Percentiles rank a stretch among this genome's conserved stretches.
Conservation (phyloP, 2,888 invertebrate genomes). For the Limnephilus lunatus region DNA sequence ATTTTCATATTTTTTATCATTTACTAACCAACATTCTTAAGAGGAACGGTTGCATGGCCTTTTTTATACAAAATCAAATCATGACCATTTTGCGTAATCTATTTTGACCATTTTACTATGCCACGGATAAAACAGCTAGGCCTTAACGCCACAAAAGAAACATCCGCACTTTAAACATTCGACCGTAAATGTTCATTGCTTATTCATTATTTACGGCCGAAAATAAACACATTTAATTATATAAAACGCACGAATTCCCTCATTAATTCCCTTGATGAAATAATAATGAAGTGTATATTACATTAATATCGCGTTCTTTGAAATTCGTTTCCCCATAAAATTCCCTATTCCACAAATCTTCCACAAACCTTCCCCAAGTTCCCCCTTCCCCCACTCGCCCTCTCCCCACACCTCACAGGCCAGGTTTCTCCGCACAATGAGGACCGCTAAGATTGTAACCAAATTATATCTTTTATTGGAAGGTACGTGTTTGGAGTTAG, state of each 20-base stretch:
- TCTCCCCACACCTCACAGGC: background rate
- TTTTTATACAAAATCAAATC: no score
- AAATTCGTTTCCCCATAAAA: background rate
- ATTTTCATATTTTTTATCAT: no score
- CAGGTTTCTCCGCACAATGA: constrained; percentile 4
- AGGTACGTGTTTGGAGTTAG: constrained; percentile 48
- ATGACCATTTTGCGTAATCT: no score
- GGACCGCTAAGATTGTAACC: constrained; percentile 46
- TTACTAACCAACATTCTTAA: no score
- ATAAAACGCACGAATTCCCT: background rate
- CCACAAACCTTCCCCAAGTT: no score
- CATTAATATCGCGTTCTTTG: background rate
- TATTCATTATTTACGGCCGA: background rate
- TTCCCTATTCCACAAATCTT: background rate
- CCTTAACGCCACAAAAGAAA: background rate
- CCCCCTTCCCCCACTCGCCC: background rate
- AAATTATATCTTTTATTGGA: constrained; percentile 27
- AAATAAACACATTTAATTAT: background rate
- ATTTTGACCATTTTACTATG: background rate
- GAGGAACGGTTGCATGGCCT: no score
- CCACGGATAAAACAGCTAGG: background rate
- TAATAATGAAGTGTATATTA: background rate
- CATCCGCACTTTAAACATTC: background rate
- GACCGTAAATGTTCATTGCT: background rate
- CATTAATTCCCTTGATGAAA: background rate